These are phyloP conservation scores for Momotus momota DNA, from an alignment of 2,797 vertebrate species.

Conservation along the genomic window DNA sequence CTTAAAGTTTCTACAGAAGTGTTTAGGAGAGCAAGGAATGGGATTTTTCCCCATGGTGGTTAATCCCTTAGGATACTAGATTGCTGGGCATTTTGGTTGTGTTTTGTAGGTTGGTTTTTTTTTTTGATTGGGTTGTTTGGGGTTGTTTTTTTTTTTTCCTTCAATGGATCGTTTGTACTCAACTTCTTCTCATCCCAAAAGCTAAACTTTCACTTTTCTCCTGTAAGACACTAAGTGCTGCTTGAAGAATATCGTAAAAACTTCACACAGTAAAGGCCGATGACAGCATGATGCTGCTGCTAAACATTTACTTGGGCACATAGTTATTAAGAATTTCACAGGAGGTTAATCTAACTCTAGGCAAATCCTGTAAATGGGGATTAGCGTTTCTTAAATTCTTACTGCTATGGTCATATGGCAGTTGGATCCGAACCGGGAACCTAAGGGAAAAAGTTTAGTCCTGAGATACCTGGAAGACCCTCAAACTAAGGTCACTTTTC, in stretches of 20 bases:
- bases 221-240: background rate
- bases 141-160: too few species aligned
- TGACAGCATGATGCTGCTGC: background rate
- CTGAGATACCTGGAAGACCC: background rate
- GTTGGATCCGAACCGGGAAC: background rate
- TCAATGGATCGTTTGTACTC: background rate
- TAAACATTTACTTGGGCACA: background rate
- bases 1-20: background rate
- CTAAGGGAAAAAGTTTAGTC: background rate
- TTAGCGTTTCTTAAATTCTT: background rate
- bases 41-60: accelerated
- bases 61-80: background rate
- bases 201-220: background rate
- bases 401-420: background rate
- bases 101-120: background rate
- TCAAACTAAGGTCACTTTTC: background rate
- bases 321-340: background rate
- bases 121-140: too few species aligned
- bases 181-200: background rate
- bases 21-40: background rate
- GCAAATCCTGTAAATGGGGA: background rate
- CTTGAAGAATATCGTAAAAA: background rate
- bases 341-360: background rate
- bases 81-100: background rate
- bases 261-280: background rate